These are phyloP conservation scores for Gonioctena quinquepunctata DNA, from an alignment of 1,140 invertebrate species.

Conservation along the genomic window DNA sequence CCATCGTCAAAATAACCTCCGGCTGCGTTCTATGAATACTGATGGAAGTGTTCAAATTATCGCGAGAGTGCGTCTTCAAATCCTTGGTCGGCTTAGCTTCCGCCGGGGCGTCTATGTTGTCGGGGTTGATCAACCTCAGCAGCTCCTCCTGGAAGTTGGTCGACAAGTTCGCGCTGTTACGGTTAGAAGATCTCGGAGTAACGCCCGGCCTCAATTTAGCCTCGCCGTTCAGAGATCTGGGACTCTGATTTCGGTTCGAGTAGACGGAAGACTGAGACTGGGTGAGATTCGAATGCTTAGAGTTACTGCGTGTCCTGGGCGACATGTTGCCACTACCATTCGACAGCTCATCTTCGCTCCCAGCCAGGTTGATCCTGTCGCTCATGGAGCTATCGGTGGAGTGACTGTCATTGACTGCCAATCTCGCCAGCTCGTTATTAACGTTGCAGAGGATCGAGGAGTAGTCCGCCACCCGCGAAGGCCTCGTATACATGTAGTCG, in stretches of 20 bases:
- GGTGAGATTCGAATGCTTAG: conserved; percentile 42
- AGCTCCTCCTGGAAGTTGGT: conserved; percentile 84
- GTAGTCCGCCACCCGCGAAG: conserved; percentile 17
- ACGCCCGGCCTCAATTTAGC: conserved; percentile 58
- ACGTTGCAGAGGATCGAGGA: conserved; percentile 7
- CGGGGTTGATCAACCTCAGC: conserved; percentile 86
- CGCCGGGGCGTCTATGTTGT: conserved; percentile 64
- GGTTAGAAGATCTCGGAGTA: conserved; percentile 54
- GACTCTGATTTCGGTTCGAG: conserved; percentile 65
- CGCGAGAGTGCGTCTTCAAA: conserved; percentile 54
- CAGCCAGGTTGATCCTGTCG: conserved; percentile 47
- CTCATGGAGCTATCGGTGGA: conserved; percentile 61
- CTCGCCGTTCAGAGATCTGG: conserved; percentile 61
- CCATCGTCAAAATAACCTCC: conserved; percentile 73
- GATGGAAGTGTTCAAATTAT: conserved; percentile 59
- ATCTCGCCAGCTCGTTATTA: conserved; percentile 48
- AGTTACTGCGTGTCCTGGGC: conserved; percentile 57
- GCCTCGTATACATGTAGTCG: conserved; percentile 1
- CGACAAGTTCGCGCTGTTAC: conserved; percentile 67
- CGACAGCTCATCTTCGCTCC: conserved; percentile 65
- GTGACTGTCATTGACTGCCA: conserved; percentile 58
- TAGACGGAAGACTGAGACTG: conserved; percentile 51
- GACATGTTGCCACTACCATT: conserved; percentile 60
- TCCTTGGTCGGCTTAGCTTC: conserved; percentile 40
- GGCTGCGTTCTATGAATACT: conserved; percentile 51